These are phyloP conservation scores for Gonioctena quinquepunctata DNA, from an alignment of 1,140 invertebrate species.

Conservation along the genomic window DNA sequence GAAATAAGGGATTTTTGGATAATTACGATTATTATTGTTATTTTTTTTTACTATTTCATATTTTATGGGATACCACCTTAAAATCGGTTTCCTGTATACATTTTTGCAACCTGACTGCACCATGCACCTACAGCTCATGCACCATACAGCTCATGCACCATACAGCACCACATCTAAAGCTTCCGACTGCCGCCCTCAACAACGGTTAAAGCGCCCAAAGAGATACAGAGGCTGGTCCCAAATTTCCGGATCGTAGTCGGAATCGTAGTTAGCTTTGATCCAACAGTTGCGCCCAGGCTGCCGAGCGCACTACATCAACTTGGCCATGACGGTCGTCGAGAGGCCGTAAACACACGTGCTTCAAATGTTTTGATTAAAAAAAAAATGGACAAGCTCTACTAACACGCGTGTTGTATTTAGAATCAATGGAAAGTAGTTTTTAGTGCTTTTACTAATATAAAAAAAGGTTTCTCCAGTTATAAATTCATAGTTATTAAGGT, in stretches of 20 bases:
- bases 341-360: slow-evolving; percentile 12
- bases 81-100: too few species aligned
- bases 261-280: slow-evolving; percentile 1
- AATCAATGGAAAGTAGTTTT: not conserved
- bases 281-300: slow-evolving; percentile 47
- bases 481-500: not conserved
- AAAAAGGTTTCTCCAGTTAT: not conserved
- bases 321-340: slow-evolving; percentile 5
- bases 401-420: not conserved
- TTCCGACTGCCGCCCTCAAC: not conserved
- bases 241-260: slow-evolving; percentile 34
- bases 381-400: slow-evolving; percentile 5
- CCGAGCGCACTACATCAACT: slow-evolving; percentile 33
- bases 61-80: too few species aligned
- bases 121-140: too few species aligned
- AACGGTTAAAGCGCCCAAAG: not conserved
- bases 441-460: not conserved
- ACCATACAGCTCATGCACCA: too few species aligned
- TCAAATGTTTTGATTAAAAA: slow-evolving; percentile 7
- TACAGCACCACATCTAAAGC: not conserved
- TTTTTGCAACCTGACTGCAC: too few species aligned
- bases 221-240: slow-evolving; percentile 34
- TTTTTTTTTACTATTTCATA: too few species aligned
- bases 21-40: too few species aligned
- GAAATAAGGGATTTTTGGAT: not conserved